Evolutionary conservation across 35 echinoderm and acorn worm genomes (phyloP), one percentile per base, ranked within the genome.

Genomic region (Apostichopus japonicus): DNA sequence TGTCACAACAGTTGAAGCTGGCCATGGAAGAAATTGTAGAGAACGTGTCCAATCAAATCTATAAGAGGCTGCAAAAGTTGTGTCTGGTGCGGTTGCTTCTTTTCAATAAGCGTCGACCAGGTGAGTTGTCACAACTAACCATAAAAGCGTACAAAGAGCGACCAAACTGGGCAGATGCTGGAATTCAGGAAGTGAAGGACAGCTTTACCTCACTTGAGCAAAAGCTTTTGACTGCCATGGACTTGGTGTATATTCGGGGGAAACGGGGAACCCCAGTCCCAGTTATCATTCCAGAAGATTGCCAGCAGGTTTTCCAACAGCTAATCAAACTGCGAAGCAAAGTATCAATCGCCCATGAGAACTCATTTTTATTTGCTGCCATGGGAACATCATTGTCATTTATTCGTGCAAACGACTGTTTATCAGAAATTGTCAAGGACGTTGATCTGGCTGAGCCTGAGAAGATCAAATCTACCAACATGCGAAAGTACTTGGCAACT

Each of bases 401-500:
- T 53, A 4, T 91, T 7, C 22, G 88, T 23, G 95, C 72, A 8
- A 90, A 53, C 15, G 92, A 93, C 27, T 83, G 80, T 23, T 13
- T 96, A 16, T 16, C 55, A 1, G 79, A 63, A 56, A 53, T 93
- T 22, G 73, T 92, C 33, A 53, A 51, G 10, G 54, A 84, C 19
- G 52, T 72, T 6, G 70, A 92, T 86, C 62, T 90, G 8, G 83
- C 55, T 67, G 63, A 93, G 19, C 92, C 95, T 11, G 17, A 91
- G 16, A 52, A 73, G 16, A 15, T 96, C 13, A 65, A 56, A 54
- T 84, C 77, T 17, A 94, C 92, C 19, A 90, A 65, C 23, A 59
- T 96, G 55, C 84, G 95, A 16, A 96, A 96, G 81, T 79, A 96
- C 33, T 19, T 87, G 44, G 92, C 87, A 44, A 93, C 92, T 2